These are phyloP conservation scores for Pantherophis vulpinus DNA, from an alignment of 2,797 vertebrate species.

Conservation along the genomic window DNA sequence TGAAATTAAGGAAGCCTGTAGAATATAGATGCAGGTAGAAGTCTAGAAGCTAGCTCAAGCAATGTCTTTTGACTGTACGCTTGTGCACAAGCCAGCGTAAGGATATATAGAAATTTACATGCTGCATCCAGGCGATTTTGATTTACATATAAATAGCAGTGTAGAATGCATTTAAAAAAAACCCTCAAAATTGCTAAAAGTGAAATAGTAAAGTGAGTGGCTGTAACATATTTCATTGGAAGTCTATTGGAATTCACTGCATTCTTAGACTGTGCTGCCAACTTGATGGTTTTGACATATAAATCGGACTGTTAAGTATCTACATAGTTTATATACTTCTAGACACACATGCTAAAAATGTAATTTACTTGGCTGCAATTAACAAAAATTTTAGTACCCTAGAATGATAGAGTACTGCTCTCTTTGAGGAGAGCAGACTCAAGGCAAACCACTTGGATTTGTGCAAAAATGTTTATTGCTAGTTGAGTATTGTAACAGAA, in stretches of 20 bases:
- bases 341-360: neutral
- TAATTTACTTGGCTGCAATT: neutral
- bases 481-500: neutral
- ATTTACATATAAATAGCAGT: slow-evolving; percentile 20
- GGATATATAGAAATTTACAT: neutral
- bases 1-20: neutral
- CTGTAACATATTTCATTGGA: neutral
- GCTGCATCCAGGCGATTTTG: neutral
- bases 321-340: neutral
- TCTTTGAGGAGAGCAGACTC: neutral
- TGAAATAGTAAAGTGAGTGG: neutral
- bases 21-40: neutral
- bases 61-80: neutral
- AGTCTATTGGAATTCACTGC: neutral
- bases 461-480: neutral
- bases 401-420: too few relatives aligned
- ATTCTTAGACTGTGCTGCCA: neutral
- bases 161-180: neutral
- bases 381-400: neutral
- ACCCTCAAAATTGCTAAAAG: neutral
- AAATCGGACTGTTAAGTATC: neutral
- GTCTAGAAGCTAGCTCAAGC: neutral
- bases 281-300: neutral
- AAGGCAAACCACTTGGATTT: neutral
- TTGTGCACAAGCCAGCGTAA: neutral